Percentiles rank a stretch among this genome's conserved stretches.
These are phyloP conservation scores for Heliconius ethilla DNA, from an alignment of 2,888 invertebrate species.

Conservation along the genomic window DNA sequence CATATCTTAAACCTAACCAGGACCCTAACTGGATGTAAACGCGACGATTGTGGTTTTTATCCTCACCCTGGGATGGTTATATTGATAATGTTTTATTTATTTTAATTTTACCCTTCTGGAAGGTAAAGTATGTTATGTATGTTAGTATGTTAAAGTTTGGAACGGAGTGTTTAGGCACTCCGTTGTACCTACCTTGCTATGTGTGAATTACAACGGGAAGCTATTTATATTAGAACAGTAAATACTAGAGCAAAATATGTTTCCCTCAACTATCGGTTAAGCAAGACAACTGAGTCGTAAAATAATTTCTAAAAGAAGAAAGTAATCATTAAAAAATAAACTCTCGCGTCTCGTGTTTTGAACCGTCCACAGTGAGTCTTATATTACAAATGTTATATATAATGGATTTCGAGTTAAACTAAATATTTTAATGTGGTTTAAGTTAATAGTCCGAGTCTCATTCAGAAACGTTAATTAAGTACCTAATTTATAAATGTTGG, in stretches of 20 bases:
- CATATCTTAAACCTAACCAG: neutral
- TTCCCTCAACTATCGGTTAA: neutral
- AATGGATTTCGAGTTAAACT: neutral
- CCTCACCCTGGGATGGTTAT: neutral
- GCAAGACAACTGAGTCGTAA: constrained; percentile 22
- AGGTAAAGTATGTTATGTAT: neutral
- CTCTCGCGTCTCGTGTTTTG: constrained; percentile 3
- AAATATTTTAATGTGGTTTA: neutral
- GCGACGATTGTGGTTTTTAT: neutral
- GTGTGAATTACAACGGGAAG: neutral
- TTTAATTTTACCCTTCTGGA: neutral
- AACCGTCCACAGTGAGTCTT: neutral
- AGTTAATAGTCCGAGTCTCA: too few relatives aligned
- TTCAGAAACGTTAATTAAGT: too few relatives aligned
- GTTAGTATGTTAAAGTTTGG: too few relatives aligned
- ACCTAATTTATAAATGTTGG: neutral
- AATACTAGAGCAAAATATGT: constrained; percentile 4
- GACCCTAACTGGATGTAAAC: too few relatives aligned
- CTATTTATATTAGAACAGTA: neutral
- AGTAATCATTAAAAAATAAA: constrained; percentile 13
- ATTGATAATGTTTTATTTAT: neutral
- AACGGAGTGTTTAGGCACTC: too few relatives aligned
- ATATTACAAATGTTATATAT: neutral
- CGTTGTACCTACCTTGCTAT: neutral
- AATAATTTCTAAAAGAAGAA: constrained; percentile 25